Percentiles rank a stretch among this genome's conserved stretches.
phyloP scores from a whole-genome alignment of 2,888 invertebrate genomes.

The Abscondita cerata region DNA sequence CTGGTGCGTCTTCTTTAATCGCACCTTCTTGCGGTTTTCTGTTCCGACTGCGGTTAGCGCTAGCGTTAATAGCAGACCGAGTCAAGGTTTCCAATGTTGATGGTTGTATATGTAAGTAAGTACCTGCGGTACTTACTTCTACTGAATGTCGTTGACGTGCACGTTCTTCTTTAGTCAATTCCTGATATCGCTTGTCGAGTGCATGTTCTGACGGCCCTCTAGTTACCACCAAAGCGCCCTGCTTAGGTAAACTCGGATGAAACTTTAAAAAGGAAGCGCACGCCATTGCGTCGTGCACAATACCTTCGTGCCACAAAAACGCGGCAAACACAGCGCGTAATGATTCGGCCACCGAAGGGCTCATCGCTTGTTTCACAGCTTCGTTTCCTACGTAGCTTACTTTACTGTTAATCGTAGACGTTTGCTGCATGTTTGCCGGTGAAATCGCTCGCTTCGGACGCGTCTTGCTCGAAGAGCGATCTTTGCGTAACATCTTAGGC shows the following conservation, averaged over 20 bases:
- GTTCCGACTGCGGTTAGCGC: constrained; percentile 71
- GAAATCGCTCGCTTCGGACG: constrained; percentile 59
- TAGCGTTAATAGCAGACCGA: constrained; percentile 80
- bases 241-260: constrained; percentile 84
- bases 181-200: constrained; percentile 59
- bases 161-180: constrained; percentile 66
- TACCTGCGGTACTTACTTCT: constrained; percentile 74
- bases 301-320: constrained; percentile 95
- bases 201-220: constrained; percentile 57
- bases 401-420: constrained; percentile 53
- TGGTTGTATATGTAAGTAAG: constrained; percentile 80
- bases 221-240: constrained; percentile 78
- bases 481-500: constrained; percentile 64
- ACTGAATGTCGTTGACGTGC: constrained; percentile 86
- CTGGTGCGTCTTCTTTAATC: constrained; percentile 58
- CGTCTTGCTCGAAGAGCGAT: constrained; percentile 61
- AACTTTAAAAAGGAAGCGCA: constrained; percentile 97
- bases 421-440: constrained; percentile 57
- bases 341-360: constrained; percentile 91
- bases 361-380: constrained; percentile 82
- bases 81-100: constrained; percentile 79
- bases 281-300: constrained; percentile 98
- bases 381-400: constrained; percentile 58
- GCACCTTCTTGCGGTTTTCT: constrained; percentile 58
- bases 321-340: constrained; percentile 95